Evolutionary conservation across 92 coral and sea anemone genomes (phyloP).

Genomic region (Anthopleura xanthogrammica): DNA sequence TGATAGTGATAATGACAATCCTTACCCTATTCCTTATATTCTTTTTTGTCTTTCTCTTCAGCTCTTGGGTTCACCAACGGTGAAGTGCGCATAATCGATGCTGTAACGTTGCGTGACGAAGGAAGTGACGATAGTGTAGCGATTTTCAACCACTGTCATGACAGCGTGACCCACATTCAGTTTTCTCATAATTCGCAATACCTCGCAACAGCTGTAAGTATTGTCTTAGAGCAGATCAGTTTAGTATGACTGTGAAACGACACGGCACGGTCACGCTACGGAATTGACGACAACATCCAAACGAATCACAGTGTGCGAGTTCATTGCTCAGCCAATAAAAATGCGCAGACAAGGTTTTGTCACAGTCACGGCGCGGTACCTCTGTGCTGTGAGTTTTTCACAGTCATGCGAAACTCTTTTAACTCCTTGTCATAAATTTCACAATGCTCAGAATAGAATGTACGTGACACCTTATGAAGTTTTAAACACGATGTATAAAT

Average conservation of each 20-base stretch:
- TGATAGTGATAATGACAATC: too few species aligned
- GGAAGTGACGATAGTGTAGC: slow-evolving; percentile 89
- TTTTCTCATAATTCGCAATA: slow-evolving; percentile 92
- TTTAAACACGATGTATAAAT: too few species aligned
- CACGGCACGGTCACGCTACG: too few species aligned
- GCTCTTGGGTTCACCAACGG: slow-evolving; percentile 96
- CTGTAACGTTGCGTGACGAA: slow-evolving; percentile 84
- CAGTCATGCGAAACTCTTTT: too few species aligned
- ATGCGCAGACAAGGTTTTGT: too few species aligned
- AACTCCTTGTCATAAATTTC: background rate
- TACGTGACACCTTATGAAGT: too few species aligned
- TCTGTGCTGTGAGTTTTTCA: too few species aligned
- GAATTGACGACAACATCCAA: too few species aligned
- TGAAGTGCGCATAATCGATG: slow-evolving; percentile 85
- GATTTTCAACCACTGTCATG: slow-evolving; percentile 91
- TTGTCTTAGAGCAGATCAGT: background rate
- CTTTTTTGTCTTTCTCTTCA: slow-evolving; percentile 11
- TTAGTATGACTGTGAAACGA: background rate
- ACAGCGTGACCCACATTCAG: slow-evolving; percentile 84
- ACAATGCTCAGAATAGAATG: background rate
- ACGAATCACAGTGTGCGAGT: too few species aligned
- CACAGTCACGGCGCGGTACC: too few species aligned
- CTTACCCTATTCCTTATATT: background rate
- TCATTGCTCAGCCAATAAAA: too few species aligned
- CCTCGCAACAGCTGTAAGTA: slow-evolving; percentile 84